Base-by-base conservation (phyloP, 2,113 vertebrate genomes). In the Phylloscopus trochilus region DNA sequence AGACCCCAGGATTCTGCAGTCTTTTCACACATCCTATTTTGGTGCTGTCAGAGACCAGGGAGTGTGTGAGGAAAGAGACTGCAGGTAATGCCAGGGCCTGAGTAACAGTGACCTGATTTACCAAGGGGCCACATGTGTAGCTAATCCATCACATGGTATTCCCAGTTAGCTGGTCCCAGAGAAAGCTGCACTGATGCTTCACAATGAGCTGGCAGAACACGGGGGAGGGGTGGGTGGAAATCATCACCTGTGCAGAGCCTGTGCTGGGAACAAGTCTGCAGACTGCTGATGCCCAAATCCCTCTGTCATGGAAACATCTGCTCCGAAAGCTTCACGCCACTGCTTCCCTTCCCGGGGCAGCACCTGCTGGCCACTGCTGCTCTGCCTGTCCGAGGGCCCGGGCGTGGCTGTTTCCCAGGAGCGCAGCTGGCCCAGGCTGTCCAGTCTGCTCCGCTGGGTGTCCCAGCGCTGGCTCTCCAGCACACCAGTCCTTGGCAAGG, bases 191-290 rank as follows among this genome's bases (percentile, higher is more conserved):
- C 31, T 58, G 8, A 44, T 35, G 15, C 37, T 84, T 84, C 24
- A 53, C 10, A 68, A 22, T 19, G 13, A 84, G 52, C 9, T 52
- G 28, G 24, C 22, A 80, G n/a, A 80, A 76, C 6, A 14, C 15
- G 10, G 44, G 2, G 11, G 22, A 43, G 10, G 49, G 17, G 11
- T 21, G 14, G 16, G 8, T 47, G n/a, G 22, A 49, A 64, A 58
- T 72, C 26, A n/a, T 92, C 88, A 97, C 97, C 96, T 96, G 90
- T 84, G 96, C 69, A 96, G 52, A 80, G 76, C 66, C 31, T 19
- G 33, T 3, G 35, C 52, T 74, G 93, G 78, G 62, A 94, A 74
- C 0, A 18, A 70, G 6, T 27, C 83, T 72, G 79, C 28, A 35
- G 92, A 39, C 1, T 33, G 43, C 37, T 59, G 95, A 18, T 74